phyloP scores from a whole-genome alignment of 2,888 invertebrate genomes.

The Rhyacophila evoluta region DNA sequence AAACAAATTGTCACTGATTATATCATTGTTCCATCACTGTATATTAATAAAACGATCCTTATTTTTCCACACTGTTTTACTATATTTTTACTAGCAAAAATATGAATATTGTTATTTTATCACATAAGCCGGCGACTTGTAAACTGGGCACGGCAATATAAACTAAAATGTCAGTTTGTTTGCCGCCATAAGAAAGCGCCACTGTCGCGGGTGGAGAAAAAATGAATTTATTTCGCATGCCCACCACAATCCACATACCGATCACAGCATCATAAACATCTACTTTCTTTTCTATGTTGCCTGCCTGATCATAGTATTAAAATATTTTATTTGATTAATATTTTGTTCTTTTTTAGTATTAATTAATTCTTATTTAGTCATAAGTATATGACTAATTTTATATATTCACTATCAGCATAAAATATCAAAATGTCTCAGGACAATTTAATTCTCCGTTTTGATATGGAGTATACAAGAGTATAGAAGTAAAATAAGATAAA shows the following conservation, averaged over 20 bases:
- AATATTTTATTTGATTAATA: constrained; percentile 1
- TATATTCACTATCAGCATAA: background rate
- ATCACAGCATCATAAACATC: constrained; percentile 34
- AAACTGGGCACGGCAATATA: background rate
- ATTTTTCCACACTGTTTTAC: too few species aligned
- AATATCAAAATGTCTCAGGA: too few species aligned
- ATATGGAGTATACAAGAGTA: too few species aligned
- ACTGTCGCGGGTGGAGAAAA: constrained; percentile 13
- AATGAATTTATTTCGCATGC: constrained; percentile 10
- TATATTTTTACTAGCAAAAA: background rate
- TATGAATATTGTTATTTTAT: background rate
- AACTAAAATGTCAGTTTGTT: background rate
- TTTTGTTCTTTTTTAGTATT: too few species aligned
- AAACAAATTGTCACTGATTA: too few species aligned
- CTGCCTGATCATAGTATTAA: background rate
- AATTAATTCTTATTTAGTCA: too few species aligned
- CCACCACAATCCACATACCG: background rate
- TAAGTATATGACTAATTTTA: background rate
- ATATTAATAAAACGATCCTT: too few species aligned
- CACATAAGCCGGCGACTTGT: background rate
- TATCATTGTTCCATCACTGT: too few species aligned
- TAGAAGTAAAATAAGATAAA: too few species aligned
- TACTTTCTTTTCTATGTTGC: constrained; percentile 7
- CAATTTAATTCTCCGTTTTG: too few species aligned
- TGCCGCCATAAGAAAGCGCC: constrained; percentile 32